phyloP scores from a whole-genome alignment of 2,888 invertebrate species.

The Athalia circularis region DNA sequence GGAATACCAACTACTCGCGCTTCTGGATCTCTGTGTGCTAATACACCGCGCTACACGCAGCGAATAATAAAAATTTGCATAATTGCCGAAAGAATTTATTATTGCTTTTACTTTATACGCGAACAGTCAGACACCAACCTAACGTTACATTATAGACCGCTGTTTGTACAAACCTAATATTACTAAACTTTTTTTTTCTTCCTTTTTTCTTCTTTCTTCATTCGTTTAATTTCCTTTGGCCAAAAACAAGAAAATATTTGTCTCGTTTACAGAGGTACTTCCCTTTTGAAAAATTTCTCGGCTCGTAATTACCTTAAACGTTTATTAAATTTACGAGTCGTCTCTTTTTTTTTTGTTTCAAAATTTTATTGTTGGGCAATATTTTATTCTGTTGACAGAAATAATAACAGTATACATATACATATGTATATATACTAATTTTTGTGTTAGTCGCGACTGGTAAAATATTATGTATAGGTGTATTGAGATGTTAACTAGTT shows the following conservation, averaged over 20 bases:
- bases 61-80: slow-evolving; percentile 40
- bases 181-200: neutral
- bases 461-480: slow-evolving; percentile 51
- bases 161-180: slow-evolving; percentile 7
- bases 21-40: too few species aligned
- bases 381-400: slow-evolving; percentile 60
- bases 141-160: too few species aligned
- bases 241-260: slow-evolving; percentile 24
- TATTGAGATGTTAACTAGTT: slow-evolving; percentile 51
- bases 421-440: neutral
- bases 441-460: slow-evolving; percentile 53
- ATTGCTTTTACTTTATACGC: slow-evolving; percentile 25
- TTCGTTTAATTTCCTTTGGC: neutral
- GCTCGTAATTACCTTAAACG: slow-evolving; percentile 3
- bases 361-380: slow-evolving; percentile 61
- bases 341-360: neutral
- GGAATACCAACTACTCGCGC: slow-evolving; percentile 13
- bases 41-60: too few species aligned
- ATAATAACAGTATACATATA: slow-evolving; percentile 53
- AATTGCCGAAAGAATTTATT: slow-evolving; percentile 47
- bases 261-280: slow-evolving; percentile 22
- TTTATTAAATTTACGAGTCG: neutral
- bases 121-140: neutral
- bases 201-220: neutral
- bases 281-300: slow-evolving; percentile 2